Conservation (phyloP, 2,113 vertebrate species). For the Toxostoma redivivum region DNA sequence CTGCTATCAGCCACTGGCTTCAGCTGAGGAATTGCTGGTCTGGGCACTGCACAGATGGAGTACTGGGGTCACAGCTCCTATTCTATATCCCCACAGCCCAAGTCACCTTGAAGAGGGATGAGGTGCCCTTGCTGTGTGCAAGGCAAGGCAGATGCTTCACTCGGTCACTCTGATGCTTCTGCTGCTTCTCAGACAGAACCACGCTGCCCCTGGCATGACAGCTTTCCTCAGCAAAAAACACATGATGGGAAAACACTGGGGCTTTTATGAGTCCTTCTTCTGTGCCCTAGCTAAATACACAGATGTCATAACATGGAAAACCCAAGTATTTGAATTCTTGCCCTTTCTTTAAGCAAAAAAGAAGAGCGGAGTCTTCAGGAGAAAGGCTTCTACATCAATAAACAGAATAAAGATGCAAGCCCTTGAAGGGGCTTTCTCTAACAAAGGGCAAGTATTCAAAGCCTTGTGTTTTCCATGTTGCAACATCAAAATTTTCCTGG, state of each 20-base stretch:
- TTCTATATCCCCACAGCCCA: not conserved
- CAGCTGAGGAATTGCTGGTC: not conserved
- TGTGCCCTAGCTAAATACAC: slow-evolving; percentile 40
- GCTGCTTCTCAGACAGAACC: not conserved
- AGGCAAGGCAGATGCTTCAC: not conserved
- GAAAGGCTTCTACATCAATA: slow-evolving; percentile 14
- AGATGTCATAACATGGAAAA: slow-evolving; percentile 39
- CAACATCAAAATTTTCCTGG: slow-evolving; percentile 62
- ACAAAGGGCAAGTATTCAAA: slow-evolving; percentile 54
- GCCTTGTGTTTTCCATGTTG: slow-evolving; percentile 37
- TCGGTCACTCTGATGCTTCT: not conserved
- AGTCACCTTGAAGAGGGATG: not conserved
- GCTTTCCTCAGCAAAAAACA: not conserved
- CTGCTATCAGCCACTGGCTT: not conserved
- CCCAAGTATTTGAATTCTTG: slow-evolving; percentile 26
- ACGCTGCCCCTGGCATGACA: not conserved
- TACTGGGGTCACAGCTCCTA: not conserved
- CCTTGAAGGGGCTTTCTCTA: slow-evolving; percentile 17
- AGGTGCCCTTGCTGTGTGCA: not conserved
- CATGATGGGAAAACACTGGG: not conserved
- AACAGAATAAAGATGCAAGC: not conserved
- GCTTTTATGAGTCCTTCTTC: not conserved
- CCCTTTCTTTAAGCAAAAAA: slow-evolving; percentile 12
- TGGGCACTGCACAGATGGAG: not conserved
- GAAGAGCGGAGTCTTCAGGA: not conserved